These are phyloP conservation scores for Melanotaenia trifasciata DNA, from an alignment of 2,797 vertebrate species.

Conservation along the genomic window DNA sequence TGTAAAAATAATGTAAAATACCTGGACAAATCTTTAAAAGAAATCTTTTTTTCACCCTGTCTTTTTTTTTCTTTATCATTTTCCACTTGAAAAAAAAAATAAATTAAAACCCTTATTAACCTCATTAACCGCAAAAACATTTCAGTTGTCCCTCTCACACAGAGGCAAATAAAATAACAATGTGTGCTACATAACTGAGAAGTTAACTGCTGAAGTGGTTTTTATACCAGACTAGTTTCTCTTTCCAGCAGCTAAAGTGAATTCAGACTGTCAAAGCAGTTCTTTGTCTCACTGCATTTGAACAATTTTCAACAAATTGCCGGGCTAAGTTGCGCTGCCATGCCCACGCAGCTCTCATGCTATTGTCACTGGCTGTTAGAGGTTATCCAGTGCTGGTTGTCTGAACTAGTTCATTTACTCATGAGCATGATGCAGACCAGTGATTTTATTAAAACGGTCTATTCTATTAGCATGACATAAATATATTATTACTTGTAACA, in stretches of 20 bases:
- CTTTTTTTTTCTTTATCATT: not conserved
- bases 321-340: not conserved
- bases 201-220: not conserved
- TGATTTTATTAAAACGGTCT: not conserved
- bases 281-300: conserved; percentile 9
- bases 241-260: not conserved
- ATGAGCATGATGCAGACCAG: not conserved
- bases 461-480: not conserved
- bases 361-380: conserved; percentile 7
- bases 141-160: not conserved
- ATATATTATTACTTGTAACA: not conserved
- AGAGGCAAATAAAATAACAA: not conserved
- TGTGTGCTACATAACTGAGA: not conserved
- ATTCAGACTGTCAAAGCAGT: not conserved
- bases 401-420: conserved; percentile 1
- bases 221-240: not conserved
- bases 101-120: not conserved
- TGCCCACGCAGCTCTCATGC: conserved; percentile 2
- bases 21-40: no score
- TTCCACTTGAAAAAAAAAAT: not conserved
- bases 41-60: not conserved
- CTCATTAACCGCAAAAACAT: not conserved
- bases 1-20: no score
- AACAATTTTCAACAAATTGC: conserved; percentile 13
- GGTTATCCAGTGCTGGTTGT: conserved; percentile 1